Conservation (phyloP, 1,140 invertebrate genomes). For the Brachionus calyciflorus region DNA sequence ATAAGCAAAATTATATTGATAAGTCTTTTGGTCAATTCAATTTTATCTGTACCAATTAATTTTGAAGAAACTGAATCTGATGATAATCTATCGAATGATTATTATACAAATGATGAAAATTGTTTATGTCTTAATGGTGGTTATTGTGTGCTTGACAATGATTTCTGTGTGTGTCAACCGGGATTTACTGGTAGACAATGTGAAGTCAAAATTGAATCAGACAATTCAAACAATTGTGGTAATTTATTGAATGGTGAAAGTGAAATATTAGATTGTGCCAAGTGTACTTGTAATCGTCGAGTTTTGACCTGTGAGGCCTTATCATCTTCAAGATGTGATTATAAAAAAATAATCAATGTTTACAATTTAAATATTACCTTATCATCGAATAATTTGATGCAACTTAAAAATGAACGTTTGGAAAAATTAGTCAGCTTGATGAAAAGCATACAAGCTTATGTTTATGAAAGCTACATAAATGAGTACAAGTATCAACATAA, state of each 20-base stretch:
- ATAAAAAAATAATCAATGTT: background rate
- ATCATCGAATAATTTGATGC: background rate
- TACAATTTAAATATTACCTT: slow-evolving; percentile 15
- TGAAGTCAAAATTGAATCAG: slow-evolving; percentile 17
- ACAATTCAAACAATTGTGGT: background rate
- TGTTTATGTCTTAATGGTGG: slow-evolving; percentile 40
- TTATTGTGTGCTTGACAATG: slow-evolving; percentile 38
- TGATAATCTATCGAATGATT: background rate
- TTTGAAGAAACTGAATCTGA: background rate
- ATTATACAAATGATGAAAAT: background rate
- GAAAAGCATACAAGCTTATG: background rate
- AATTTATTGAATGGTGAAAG: slow-evolving; percentile 45
- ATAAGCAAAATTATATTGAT: background rate
- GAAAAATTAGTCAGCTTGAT: background rate
- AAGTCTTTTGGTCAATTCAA: background rate
- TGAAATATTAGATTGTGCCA: slow-evolving; percentile 33
- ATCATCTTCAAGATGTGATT: background rate
- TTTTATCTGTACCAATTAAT: background rate
- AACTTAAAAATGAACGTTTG: background rate
- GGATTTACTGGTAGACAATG: slow-evolving; percentile 30
- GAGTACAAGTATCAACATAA: slow-evolving; percentile 26
- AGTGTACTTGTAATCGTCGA: slow-evolving; percentile 25
- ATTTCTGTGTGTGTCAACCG: slow-evolving; percentile 29
- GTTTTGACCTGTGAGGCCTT: slow-evolving; percentile 24
- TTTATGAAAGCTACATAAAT: slow-evolving; percentile 10